Conservation (phyloP, 2,888 invertebrate species). For the Limnephilus marmoratus region DNA sequence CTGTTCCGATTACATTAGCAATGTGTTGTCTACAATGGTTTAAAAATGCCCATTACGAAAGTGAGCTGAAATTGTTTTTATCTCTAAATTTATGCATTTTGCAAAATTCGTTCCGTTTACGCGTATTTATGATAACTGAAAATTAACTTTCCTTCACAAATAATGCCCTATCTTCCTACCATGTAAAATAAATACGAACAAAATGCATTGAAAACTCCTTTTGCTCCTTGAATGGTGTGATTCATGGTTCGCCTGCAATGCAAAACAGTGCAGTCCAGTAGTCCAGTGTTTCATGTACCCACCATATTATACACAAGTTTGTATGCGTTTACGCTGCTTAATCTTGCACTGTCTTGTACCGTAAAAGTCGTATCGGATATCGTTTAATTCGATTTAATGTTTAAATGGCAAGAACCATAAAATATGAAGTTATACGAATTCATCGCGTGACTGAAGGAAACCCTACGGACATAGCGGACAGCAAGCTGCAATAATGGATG, state of each 20-base stretch:
- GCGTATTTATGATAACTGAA: no score
- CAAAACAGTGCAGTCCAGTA: neutral
- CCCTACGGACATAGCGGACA: conserved; percentile 44
- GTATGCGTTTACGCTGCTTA: neutral
- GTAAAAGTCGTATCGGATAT: conserved; percentile 17
- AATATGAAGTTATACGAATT: conserved; percentile 61
- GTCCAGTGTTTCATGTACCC: neutral
- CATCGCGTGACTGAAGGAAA: conserved; percentile 64
- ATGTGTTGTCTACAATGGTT: neutral
- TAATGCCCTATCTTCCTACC: no score
- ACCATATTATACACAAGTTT: neutral
- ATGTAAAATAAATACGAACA: no score
- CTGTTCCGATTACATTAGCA: neutral
- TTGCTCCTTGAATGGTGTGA: neutral
- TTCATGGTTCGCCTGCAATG: neutral
- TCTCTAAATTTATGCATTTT: no score
- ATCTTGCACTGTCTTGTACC: neutral
- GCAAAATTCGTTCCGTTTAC: no score
- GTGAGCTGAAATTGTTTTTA: no score
- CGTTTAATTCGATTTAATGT: conserved; percentile 43
- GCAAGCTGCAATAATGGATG: neutral
- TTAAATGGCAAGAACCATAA: conserved; percentile 35
- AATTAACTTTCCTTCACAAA: no score
- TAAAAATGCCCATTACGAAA: neutral
- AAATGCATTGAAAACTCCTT: no score